Evolutionary conservation across 1,140 invertebrate genomes (phyloP).

Genomic region (Cryptotermes secundus): DNA sequence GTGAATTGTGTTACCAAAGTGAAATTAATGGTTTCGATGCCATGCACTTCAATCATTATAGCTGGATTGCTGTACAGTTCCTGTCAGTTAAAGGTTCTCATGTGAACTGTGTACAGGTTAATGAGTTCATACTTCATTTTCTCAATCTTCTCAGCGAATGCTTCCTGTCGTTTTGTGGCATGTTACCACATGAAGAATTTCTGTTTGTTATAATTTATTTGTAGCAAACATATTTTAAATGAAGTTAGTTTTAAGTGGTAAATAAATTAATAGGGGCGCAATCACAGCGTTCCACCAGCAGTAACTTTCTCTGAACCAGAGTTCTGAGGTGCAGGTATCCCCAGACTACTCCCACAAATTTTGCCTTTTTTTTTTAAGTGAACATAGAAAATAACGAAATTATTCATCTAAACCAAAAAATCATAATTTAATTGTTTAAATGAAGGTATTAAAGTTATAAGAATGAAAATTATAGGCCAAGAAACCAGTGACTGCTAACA

Average conservation of each 20-base stretch:
- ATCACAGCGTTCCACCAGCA: not conserved
- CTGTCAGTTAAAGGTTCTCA: not conserved
- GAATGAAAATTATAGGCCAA: no score
- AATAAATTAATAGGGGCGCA: not conserved
- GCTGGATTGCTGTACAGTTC: not conserved
- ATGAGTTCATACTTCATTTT: not conserved
- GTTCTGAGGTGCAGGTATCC: no score
- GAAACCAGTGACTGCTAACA: no score
- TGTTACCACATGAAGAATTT: not conserved
- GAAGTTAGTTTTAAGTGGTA: not conserved
- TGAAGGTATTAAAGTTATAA: no score
- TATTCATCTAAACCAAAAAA: no score
- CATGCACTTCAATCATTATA: not conserved
- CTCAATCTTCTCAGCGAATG: not conserved
- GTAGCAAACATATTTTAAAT: not conserved
- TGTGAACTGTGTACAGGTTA: not conserved
- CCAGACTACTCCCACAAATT: no score
- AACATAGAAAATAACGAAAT: no score
- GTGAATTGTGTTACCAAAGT: slow-evolving; percentile 3
- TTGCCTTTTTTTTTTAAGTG: no score
- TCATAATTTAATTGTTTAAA: no score
- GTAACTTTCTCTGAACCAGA: no score
- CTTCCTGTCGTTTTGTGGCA: not conserved
- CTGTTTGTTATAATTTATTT: not conserved
- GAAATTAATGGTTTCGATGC: not conserved